Evolutionary conservation across 2,797 vertebrate species (phyloP).

Genomic region (Kryptolebias ocellatus): DNA sequence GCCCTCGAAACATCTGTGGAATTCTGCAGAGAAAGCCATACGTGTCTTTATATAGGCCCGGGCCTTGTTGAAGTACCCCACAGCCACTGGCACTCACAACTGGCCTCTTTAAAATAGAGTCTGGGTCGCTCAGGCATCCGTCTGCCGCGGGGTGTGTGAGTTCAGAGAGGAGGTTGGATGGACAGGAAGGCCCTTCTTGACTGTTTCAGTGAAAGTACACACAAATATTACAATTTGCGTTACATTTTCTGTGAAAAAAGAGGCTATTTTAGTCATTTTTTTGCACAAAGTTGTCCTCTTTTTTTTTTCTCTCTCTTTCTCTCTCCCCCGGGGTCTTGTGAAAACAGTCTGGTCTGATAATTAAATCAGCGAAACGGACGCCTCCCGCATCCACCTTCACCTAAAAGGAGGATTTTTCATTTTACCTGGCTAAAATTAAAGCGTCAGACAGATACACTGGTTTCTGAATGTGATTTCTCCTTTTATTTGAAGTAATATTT

Average conservation of each 20-base stretch:
- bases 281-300: background rate
- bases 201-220: background rate
- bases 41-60: conserved; percentile 65
- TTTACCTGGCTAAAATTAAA: too few species aligned
- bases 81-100: conserved; percentile 70
- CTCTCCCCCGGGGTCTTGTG: too few species aligned
- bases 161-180: background rate
- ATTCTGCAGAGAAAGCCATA: conserved; percentile 68
- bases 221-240: background rate
- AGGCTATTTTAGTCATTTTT: background rate
- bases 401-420: too few species aligned
- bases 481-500: too few species aligned
- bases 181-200: conserved; percentile 2
- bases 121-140: conserved; percentile 42
- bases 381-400: too few species aligned
- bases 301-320: too few species aligned
- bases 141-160: conserved; percentile 44
- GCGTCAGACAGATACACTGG: too few species aligned
- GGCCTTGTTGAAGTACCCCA: conserved; percentile 65
- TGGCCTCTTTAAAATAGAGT: conserved; percentile 76
- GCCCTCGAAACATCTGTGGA: conserved; percentile 57
- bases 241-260: background rate
- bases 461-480: too few species aligned
- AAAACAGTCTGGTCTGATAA: too few species aligned
- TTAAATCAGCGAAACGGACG: too few species aligned